Evolutionary conservation across 2,113 vertebrate genomes (phyloP).

Genomic region (Dromaius novaehollandiae): DNA sequence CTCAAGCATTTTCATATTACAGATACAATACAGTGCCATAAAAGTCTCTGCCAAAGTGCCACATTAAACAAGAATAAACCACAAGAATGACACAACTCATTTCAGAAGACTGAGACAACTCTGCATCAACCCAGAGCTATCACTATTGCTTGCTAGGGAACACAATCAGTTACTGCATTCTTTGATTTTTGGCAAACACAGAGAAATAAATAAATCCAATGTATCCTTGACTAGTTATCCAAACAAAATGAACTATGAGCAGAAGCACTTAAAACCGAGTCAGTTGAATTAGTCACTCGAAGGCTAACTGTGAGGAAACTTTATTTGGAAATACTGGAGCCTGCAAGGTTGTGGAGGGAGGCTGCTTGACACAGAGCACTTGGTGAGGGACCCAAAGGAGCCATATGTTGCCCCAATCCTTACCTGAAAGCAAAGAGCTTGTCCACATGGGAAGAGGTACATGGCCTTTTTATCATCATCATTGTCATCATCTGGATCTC

Average conservation of each 20-base stretch:
- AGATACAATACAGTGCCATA: background rate
- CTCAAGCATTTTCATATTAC: background rate
- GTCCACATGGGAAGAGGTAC: accelerated
- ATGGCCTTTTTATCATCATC: background rate
- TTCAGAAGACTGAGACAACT: conserved; percentile 3
- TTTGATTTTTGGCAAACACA: conserved; percentile 17
- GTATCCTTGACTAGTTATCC: conserved; percentile 40
- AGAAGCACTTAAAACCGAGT: background rate
- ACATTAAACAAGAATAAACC: conserved; percentile 2
- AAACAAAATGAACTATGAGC: conserved; percentile 56
- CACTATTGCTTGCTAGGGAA: conserved; percentile 1
- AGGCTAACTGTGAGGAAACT: background rate
- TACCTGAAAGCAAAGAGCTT: background rate
- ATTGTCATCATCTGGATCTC: background rate
- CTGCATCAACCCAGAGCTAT: background rate
- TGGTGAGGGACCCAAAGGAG: background rate
- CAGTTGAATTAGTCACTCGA: conserved; percentile 1
- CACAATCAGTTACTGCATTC: background rate
- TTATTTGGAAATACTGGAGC: conserved; percentile 64
- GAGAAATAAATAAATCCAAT: background rate
- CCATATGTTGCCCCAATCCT: background rate
- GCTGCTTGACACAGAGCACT: background rate
- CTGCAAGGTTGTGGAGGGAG: background rate
- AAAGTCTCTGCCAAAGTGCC: background rate
- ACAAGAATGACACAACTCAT: background rate